These are phyloP conservation scores for Cinclus mexicanus DNA, from an alignment of 2,113 vertebrate species.

Conservation along the genomic window DNA sequence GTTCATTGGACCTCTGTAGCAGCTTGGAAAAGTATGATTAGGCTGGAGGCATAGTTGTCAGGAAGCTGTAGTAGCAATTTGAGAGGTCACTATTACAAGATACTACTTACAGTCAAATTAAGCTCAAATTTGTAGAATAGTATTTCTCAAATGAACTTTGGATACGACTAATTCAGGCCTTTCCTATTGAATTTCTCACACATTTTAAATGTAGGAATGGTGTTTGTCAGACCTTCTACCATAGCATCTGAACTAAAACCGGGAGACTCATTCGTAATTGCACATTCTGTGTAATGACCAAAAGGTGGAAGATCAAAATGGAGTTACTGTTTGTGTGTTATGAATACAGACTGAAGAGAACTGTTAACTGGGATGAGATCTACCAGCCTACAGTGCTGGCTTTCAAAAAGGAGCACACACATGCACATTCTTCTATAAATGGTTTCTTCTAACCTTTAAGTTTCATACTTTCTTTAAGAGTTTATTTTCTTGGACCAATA, in stretches of 20 bases:
- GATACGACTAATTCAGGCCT: not conserved
- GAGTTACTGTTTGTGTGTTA: not conserved
- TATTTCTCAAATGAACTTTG: not conserved
- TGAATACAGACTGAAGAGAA: not conserved
- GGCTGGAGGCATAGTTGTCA: not conserved
- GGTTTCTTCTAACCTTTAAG: not conserved
- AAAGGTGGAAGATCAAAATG: not conserved
- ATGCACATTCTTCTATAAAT: rapidly evolving
- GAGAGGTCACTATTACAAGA: not conserved
- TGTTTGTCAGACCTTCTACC: not conserved
- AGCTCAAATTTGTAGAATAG: not conserved
- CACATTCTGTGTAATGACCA: not conserved
- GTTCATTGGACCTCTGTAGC: not conserved
- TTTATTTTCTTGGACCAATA: not conserved
- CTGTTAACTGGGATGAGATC: not conserved
- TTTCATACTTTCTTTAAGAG: not conserved
- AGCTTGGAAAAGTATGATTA: not conserved
- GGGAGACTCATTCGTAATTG: not conserved
- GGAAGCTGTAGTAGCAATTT: not conserved
- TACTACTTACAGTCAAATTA: not conserved
- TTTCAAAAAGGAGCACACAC: not conserved
- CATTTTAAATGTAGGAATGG: not conserved
- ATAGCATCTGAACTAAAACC: not conserved
- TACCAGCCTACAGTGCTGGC: not conserved
- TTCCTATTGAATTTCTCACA: not conserved